Percentiles rank a stretch among this genome's conserved stretches.
Evolutionary conservation across 2,113 vertebrate species (phyloP).

Genomic region (Hymenochirus boettgeri): DNA sequence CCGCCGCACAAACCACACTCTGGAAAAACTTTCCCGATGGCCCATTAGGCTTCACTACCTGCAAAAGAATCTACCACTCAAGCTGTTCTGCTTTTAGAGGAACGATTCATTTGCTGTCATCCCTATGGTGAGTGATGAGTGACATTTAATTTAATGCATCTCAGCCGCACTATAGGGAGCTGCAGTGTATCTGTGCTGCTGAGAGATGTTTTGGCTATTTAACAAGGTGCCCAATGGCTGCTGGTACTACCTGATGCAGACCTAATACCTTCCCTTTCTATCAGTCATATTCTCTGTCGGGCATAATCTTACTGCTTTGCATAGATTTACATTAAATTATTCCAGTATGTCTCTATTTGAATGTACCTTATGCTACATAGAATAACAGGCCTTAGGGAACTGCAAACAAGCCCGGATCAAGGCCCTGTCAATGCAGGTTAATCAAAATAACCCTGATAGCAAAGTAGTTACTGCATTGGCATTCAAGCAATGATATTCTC

Average conservation of each 20-base stretch:
- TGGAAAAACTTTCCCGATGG: neutral
- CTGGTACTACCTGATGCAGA: constrained; percentile 2
- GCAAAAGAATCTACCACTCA: neutral
- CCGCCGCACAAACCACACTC: neutral
- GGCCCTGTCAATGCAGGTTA: too few relatives aligned
- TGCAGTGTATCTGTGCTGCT: neutral
- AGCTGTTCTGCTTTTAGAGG: neutral
- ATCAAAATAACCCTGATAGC: too few relatives aligned
- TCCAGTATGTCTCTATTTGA: too few relatives aligned
- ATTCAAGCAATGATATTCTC: too few relatives aligned
- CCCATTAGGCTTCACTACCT: constrained; percentile 9
- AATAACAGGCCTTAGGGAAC: neutral
- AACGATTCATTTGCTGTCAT: neutral
- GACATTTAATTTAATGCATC: constrained; percentile 16
- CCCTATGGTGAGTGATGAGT: constrained; percentile 18
- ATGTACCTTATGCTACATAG: too few relatives aligned
- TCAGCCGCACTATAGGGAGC: constrained; percentile 7
- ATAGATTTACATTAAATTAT: neutral
- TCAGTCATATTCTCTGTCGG: neutral
- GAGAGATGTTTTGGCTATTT: constrained; percentile 1
- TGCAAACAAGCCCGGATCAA: neutral
- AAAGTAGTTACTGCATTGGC: too few relatives aligned
- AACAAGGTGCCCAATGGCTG: neutral
- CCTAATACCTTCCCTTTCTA: neutral
- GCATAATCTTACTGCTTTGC: neutral